Evolutionary conservation across 2,888 invertebrate genomes (phyloP), one percentile per base, ranked within the genome.

Genomic region (Electrophaes corylata): DNA sequence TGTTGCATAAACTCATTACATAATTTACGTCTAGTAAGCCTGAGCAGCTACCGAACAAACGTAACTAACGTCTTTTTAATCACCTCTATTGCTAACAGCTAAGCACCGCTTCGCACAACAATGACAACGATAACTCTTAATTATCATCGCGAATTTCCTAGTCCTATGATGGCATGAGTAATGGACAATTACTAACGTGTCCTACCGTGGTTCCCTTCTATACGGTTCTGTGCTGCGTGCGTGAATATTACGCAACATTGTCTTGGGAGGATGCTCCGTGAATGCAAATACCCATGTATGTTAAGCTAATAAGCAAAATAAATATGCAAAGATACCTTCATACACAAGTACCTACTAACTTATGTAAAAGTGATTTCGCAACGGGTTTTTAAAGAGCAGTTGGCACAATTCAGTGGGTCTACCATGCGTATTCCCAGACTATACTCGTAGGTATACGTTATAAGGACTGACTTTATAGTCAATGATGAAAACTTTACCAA

Each of bases 141-240:
- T 79, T 71, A 81, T 79, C 74, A 76, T 60, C 53, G 55, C 57
- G 54, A 69, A 69, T 76, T 78, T 82, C 81, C 82, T 81, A 73
- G 67, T 79, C 55, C 67, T 18, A 54, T 12, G 31, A 23, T 35
- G 31, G 43, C 43, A 3, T 51, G 31, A 37, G 37, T 40, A 18
- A 19, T 49, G 20, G 19, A 29, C 31, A 12, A 46, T 35, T n/a
- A 46, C 18, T 12, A 5, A 26, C 35, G 16, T 19, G 33, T 46
- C 16, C 33, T 46, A 35, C 14, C 48, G 51, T 41, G 60, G 57
- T 69, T 71, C 63, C 45, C 60, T 71, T 63, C 45, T 60, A 65
- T 65, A 63, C 61, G 64, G 44, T 41, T 58, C 49, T 64, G 16
- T 39, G 48, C 56, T 65, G 67, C 61, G n/a, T 26, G 26, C 6